Conservation (phyloP, 2,797 vertebrate species). For the Orestias chungarensis region DNA sequence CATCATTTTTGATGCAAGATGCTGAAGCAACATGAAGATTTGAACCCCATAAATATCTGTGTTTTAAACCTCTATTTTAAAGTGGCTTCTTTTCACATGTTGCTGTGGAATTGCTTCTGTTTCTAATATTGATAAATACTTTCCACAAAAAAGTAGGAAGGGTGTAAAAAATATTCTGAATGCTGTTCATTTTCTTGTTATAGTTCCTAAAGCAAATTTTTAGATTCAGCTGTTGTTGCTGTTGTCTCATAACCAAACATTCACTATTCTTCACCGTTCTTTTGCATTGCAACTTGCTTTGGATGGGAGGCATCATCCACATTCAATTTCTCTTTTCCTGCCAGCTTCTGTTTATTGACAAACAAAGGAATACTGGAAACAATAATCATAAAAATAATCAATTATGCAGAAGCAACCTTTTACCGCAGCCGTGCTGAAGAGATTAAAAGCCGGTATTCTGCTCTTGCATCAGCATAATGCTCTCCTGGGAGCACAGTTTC, state of each 20-base stretch:
- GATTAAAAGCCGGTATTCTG: not conserved
- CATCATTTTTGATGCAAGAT: too few relatives aligned
- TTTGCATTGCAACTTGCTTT: not conserved
- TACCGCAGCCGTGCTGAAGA: not conserved
- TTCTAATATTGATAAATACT: too few relatives aligned
- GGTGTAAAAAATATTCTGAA: too few relatives aligned
- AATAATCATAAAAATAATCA: not conserved
- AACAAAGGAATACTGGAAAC: not conserved
- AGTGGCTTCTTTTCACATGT: too few relatives aligned
- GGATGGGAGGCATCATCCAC: not conserved
- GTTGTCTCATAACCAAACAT: not conserved
- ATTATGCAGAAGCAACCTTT: slow-evolving; percentile 1
- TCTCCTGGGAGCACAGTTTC: not conserved
- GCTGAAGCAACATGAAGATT: too few relatives aligned
- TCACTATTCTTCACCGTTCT: not conserved
- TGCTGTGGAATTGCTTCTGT: too few relatives aligned
- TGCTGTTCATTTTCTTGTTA: too few relatives aligned
- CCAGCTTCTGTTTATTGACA: not conserved
- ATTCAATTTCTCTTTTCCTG: not conserved
- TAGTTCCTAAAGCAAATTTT: too few relatives aligned
- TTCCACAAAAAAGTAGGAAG: not conserved
- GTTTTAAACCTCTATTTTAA: too few relatives aligned
- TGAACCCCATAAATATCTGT: too few relatives aligned
- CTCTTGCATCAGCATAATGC: not conserved
- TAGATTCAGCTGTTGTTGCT: not conserved